A percentile compares a stretch with the other conserved stretches of the same genome.
Evolutionary conservation across 2,797 vertebrate species (phyloP).

Genomic region (Emys orbicularis): DNA sequence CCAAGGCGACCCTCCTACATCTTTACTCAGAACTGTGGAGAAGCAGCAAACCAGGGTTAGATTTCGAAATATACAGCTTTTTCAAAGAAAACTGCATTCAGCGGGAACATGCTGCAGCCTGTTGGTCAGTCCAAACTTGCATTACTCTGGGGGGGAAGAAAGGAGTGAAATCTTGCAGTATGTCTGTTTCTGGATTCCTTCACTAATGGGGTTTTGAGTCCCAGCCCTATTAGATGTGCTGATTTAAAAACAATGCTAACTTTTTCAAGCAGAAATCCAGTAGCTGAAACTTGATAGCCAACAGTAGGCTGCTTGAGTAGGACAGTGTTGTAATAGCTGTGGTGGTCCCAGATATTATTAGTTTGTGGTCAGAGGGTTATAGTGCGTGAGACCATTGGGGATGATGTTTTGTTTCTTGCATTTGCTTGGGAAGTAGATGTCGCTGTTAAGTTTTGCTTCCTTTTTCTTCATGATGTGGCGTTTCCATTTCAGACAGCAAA

Average conservation of each 20-base stretch:
- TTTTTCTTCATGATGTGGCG: neutral
- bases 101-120: accelerated
- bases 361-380: neutral
- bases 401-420: neutral
- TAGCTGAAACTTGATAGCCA: neutral
- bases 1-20: accelerated
- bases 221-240: accelerated
- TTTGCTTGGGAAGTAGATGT: neutral
- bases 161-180: accelerated
- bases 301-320: accelerated
- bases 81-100: neutral
- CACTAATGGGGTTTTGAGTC: accelerated
- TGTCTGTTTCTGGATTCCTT: neutral
- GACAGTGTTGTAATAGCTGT: neutral
- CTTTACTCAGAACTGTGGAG: accelerated
- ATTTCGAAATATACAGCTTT: accelerated
- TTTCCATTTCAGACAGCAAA: neutral
- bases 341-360: neutral
- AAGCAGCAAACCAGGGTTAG: accelerated
- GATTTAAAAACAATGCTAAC: neutral
- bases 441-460: neutral
- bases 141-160: accelerated
- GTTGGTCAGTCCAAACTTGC: accelerated
- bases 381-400: neutral
- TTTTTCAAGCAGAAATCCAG: neutral